Base-by-base conservation (phyloP, 2,888 invertebrate genomes). In the Caradrina kadenii region DNA sequence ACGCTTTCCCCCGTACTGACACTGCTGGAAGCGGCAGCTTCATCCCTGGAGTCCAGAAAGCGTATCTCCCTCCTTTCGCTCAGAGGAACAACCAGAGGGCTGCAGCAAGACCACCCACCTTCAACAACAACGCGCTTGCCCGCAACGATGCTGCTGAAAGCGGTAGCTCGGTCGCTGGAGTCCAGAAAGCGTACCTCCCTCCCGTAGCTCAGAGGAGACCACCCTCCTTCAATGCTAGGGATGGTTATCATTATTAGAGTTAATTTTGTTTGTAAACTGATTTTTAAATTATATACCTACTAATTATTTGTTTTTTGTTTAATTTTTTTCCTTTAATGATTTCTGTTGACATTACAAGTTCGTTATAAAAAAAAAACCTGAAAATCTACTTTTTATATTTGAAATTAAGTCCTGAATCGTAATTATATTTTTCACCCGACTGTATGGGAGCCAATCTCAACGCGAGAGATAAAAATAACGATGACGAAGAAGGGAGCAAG, bases 111-210 rank as follows among this genome's bases (percentile, higher is more conserved):
- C 63, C 21, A 31, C 59, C 66, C 11, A 26, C 76, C 60, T 92
- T 88, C 76, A 87, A 87, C 69, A 80, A 87, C 5, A 89, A 92
- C 4, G 93, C 91, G 39, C 26, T 53, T 4, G 13, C 26, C 17
- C 48, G 82, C 1, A 90, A 91, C 39, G 88, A 90, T 76, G 86
- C 91, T 11, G 88, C 90, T 42, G 64, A 19, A 22, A 71, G 79
- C 61, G 39, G 45, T 22, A 76, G 67, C 63, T 63, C 80, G 1
- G 39, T 82, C 3, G 83, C 64, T 55, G 64, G 42, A 19, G 52
- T 69, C 5, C 80, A 88, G 61, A 92, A 91, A 50, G 87, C 90
- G 0, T 93, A 93, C 78, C 80, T 93, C 2, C 93, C 93, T 22
- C 93, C 93, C n/a, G 76, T 84, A 58, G 80, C 83, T 54, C 82